Evolutionary conservation across 2,888 invertebrate species (phyloP), one percentile per base, ranked within the genome.

Genomic region (Syritta pipiens): DNA sequence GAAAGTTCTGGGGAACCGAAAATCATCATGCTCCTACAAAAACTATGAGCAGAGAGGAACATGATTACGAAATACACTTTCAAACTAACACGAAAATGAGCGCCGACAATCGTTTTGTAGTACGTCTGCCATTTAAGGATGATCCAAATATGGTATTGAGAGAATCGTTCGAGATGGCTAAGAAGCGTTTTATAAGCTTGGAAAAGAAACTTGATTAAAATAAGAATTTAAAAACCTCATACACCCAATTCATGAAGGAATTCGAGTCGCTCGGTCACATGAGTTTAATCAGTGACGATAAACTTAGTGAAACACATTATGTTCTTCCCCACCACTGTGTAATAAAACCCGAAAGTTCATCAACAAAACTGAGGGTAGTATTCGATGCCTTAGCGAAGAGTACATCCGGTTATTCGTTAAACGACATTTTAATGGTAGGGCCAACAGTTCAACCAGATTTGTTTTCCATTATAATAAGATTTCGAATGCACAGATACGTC

Each of bases 401-500:
- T 28, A 4, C 5, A 7, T 26, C 24, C 10, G 14, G 17, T 55
- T 3, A 40, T 4, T 24, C 37, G 17, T 14, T 37, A 3, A 40
- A 40, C 20, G 55, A 55, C 17, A 57, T 57, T 3, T 28, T 57
- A 7, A 5, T 40, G 22, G 55, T 57, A 6, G 57, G 30, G 14
- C 53, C 53, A 37, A 37, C 37, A 1, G 14, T 53, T 1, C 53
- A 53, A 24, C 5, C 37, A 1, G 53, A 53, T 22, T 14, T 46
- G 22, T 40, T 48, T 37, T 62, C 49, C 7, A 20, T 49, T 5
- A 7, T 48, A 0, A 28, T 20, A 5, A 62, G 48, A 3, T 49
- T 62, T 22, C 20, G 60, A 48, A 32, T 32, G 3, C 48, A 37
- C 14, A 24, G 46, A 1, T 62, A 62, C 9, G 60, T 49, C 1